Percentiles rank a stretch among this genome's conserved stretches.
These are phyloP conservation scores for Poeciliopsis occidentalis DNA, from an alignment of 2,113 vertebrate genomes.

Conservation along the genomic window DNA sequence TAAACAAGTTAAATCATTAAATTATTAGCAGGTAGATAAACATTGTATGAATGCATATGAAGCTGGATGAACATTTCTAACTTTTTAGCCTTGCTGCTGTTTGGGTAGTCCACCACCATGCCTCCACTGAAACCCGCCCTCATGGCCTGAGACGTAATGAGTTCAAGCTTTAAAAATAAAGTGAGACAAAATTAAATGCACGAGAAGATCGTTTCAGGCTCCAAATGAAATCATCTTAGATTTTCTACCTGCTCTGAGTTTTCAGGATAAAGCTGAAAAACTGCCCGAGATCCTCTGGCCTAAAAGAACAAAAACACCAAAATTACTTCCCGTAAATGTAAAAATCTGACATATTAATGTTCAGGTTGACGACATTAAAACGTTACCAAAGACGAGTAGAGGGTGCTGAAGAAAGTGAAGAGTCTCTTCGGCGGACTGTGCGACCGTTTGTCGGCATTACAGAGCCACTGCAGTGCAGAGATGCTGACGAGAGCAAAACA, in stretches of 20 bases:
- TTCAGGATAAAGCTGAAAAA: conserved; percentile 96
- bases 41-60: background rate
- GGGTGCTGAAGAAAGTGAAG: conserved; percentile 88
- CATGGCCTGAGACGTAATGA: conserved; percentile 93
- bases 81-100: conserved; percentile 97
- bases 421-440: conserved; percentile 91
- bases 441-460: conserved; percentile 92
- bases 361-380: background rate
- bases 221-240: background rate
- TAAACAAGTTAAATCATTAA: background rate
- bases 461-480: conserved; percentile 97
- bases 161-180: conserved; percentile 83
- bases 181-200: background rate
- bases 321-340: background rate
- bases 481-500: conserved; percentile 78
- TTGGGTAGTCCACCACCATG: conserved; percentile 97
- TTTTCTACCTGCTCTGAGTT: conserved; percentile 90
- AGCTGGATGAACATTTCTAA: conserved; percentile 49
- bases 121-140: conserved; percentile 93
- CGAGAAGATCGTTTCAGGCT: background rate
- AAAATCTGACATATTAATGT: background rate
- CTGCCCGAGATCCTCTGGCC: conserved; percentile 88
- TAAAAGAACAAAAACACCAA: conserved; percentile 53
- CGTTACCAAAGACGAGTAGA: conserved; percentile 90
- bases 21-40: too few relatives aligned